A percentile compares a stretch with the other conserved stretches of the same genome.
These are phyloP conservation scores for Tigriopus californicus DNA, from an alignment of 2,888 invertebrate species.

Conservation along the genomic window DNA sequence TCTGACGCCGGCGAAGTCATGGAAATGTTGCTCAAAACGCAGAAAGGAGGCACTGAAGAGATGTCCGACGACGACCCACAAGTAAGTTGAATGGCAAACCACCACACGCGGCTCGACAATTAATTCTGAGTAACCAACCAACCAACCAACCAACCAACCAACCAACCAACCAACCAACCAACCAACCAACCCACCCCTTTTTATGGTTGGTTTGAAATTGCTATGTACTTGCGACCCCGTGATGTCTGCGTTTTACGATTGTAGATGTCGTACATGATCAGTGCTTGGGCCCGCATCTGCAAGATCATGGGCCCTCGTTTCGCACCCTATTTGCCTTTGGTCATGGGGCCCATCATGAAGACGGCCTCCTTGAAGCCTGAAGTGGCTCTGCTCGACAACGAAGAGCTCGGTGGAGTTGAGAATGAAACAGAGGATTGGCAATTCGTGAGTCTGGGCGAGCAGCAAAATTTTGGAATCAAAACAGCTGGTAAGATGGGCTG, in stretches of 20 bases:
- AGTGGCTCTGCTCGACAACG: conserved; percentile 69
- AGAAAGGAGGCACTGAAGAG: conserved; percentile 47
- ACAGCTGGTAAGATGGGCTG: conserved; percentile 34
- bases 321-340: conserved; percentile 73
- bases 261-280: conserved; percentile 76
- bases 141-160: too few species aligned
- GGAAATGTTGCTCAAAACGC: conserved; percentile 77
- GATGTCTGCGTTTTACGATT: conserved; percentile 84
- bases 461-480: conserved; percentile 67
- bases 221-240: conserved; percentile 80
- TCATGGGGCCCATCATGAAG: conserved; percentile 84
- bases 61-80: conserved; percentile 88
- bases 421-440: conserved; percentile 82
- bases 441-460: conserved; percentile 78
- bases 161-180: too few species aligned
- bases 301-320: conserved; percentile 66
- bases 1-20: conserved; percentile 69
- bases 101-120: too few species aligned
- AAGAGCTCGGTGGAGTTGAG: conserved; percentile 36
- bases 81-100: conserved; percentile 25
- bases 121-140: too few species aligned
- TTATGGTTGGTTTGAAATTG: conserved; percentile 23
- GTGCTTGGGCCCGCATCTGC: conserved; percentile 97
- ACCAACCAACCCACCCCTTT: background rate
- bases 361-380: conserved; percentile 85